phyloP scores from a whole-genome alignment of 2,888 invertebrate species.

The Furcula furcula region DNA sequence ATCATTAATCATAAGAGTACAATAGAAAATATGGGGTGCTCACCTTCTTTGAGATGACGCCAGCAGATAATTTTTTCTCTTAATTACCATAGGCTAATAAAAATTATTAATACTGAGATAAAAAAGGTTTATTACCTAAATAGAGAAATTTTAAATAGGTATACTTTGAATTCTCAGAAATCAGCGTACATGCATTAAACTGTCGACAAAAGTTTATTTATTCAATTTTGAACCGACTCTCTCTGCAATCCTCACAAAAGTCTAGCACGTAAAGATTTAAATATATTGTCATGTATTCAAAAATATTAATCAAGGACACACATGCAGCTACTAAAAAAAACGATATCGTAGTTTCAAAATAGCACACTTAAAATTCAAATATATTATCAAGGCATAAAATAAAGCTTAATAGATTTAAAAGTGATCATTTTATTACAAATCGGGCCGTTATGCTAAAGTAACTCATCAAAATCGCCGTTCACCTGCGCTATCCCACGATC shows the following conservation, averaged over 20 bases:
- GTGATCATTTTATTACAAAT: conserved; percentile 44
- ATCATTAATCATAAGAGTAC: conserved; percentile 51
- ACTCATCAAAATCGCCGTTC: conserved; percentile 68
- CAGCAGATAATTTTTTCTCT: conserved; percentile 11
- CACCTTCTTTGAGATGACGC: conserved; percentile 24
- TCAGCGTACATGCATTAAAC: too few relatives aligned
- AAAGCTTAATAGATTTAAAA: conserved; percentile 29
- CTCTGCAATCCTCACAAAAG: too few relatives aligned
- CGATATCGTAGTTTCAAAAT: not conserved
- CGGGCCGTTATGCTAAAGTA: conserved; percentile 54
- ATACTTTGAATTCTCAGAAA: too few relatives aligned
- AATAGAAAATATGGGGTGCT: conserved; percentile 40
- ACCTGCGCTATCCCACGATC: conserved; percentile 74
- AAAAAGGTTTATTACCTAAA: too few relatives aligned
- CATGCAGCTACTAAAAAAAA: too few relatives aligned
- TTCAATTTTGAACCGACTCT: too few relatives aligned
- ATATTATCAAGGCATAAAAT: conserved; percentile 4
- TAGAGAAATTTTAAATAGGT: too few relatives aligned
- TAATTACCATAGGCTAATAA: not conserved
- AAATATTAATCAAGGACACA: too few relatives aligned
- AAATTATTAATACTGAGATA: too few relatives aligned
- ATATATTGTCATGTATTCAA: too few relatives aligned
- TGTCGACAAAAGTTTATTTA: too few relatives aligned
- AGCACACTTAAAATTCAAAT: not conserved
- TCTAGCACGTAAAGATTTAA: too few relatives aligned